Conservation (phyloP, 2,797 vertebrate genomes). For the Coccyzus lansbergi region DNA sequence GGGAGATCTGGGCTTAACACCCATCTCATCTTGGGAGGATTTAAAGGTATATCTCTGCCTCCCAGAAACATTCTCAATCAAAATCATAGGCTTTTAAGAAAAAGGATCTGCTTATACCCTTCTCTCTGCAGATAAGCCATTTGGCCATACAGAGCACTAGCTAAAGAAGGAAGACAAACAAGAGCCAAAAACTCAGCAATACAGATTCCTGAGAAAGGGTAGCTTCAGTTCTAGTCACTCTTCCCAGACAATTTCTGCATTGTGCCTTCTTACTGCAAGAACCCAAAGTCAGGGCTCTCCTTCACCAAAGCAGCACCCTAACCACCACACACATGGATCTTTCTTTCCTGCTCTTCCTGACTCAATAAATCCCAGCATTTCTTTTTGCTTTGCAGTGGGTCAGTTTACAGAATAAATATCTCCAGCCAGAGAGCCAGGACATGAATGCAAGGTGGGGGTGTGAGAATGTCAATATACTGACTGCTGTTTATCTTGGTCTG, state of each 20-base stretch:
- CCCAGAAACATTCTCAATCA: neutral
- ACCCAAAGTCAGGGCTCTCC: neutral
- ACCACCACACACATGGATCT: neutral
- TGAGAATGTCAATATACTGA: neutral
- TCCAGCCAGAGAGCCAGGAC: neutral
- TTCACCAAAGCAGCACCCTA: neutral
- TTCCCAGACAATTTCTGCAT: neutral
- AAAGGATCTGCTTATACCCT: neutral
- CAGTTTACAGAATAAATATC: neutral
- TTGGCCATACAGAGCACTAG: neutral
- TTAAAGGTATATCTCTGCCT: neutral
- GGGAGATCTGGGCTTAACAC: neutral
- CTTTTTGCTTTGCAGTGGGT: neutral
- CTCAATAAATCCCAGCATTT: neutral
- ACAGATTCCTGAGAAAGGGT: neutral
- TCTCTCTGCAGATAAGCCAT: neutral
- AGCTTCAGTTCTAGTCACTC: neutral
- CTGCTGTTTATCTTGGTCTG: neutral
- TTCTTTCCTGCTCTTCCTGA: neutral
- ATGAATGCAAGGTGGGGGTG: rapidly evolving
- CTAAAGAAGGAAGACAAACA: neutral
- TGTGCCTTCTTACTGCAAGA: neutral
- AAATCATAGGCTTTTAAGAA: neutral
- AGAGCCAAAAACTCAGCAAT: neutral
- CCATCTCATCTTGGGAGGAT: neutral